Evolutionary conservation across 2,113 vertebrate genomes (phyloP).

Genomic region (Butorides virescens): DNA sequence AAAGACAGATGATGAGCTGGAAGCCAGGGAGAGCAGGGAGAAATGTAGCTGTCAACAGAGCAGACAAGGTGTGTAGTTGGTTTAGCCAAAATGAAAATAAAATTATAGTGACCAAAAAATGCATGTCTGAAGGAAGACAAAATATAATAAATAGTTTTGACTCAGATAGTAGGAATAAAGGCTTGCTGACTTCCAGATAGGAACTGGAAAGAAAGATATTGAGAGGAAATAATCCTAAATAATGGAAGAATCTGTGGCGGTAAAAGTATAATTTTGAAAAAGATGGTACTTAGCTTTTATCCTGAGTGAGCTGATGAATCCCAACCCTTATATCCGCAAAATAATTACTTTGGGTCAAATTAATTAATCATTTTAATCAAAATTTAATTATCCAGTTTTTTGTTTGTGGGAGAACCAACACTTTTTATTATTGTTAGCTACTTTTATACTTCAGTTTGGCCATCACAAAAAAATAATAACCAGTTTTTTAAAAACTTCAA

Average conservation of each 20-base stretch:
- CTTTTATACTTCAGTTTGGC: neutral
- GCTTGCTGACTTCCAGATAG: neutral
- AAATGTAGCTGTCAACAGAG: neutral
- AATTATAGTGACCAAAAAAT: neutral
- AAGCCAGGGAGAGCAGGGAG: neutral
- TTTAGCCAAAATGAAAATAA: neutral
- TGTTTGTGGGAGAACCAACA: neutral
- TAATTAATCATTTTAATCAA: neutral
- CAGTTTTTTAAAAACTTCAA: neutral
- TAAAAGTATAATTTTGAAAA: neutral
- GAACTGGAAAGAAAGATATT: neutral
- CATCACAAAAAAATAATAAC: neutral
- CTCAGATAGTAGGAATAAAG: neutral
- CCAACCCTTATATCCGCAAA: neutral
- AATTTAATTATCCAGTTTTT: neutral
- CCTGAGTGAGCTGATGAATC: neutral
- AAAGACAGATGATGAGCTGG: neutral
- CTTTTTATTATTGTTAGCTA: neutral
- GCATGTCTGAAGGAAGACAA: neutral
- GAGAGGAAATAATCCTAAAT: neutral
- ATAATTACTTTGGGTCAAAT: neutral
- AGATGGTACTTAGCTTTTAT: neutral
- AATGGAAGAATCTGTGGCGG: neutral
- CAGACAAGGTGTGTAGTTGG: neutral
- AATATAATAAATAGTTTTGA: neutral